Base-by-base conservation (phyloP, 2,113 vertebrate species). In the Corydoras sp. region DNA sequence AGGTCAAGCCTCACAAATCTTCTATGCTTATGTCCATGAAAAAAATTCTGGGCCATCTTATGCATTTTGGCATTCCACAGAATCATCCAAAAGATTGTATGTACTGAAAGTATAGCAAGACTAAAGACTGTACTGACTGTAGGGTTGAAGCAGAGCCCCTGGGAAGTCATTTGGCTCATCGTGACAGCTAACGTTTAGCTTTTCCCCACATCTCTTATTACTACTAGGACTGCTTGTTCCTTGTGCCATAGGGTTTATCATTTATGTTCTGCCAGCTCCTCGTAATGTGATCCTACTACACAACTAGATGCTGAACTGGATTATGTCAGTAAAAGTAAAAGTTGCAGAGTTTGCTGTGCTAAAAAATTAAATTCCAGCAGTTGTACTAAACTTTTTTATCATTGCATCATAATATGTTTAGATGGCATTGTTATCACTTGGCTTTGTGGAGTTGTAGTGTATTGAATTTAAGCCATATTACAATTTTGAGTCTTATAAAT, bases 1-100 rank as follows among this genome's bases (percentile, higher is more conserved):
- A 76, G 69, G 73, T 75, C 62, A 68, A 56, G 58, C 65, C 73
- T 48, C 65, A 65, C 54, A 70, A 58, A 30, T 62, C 30, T 66
- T 73, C 56, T 62, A 15, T 15, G 58, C 65, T 63, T 78, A 66
- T 75, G 18, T 72, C 65, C 58, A 62, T 54, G 32, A 61, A 72
- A 61, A 72, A 69, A 72, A 68, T 69, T 71, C 72, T 76, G 69
- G 65, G 55, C 50, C 56, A 72, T 72, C 63, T 72, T 75, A 79
- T 79, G 73, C 56, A 55, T 61, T 72, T 29, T 79, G 73, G 69
- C 73, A 69, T 71, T 58, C 70, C 60, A 65, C 73, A 76, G 65
- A 71, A 75, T 79, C 73, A 65, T 69, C 65, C 62, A 72, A 65
- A 72, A 76, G 68, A 75, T 75, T 76, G 65, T 71, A 72, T 71